phyloP scores from a whole-genome alignment of 2,113 vertebrate genomes.

The Myrmophylax atrothorax region DNA sequence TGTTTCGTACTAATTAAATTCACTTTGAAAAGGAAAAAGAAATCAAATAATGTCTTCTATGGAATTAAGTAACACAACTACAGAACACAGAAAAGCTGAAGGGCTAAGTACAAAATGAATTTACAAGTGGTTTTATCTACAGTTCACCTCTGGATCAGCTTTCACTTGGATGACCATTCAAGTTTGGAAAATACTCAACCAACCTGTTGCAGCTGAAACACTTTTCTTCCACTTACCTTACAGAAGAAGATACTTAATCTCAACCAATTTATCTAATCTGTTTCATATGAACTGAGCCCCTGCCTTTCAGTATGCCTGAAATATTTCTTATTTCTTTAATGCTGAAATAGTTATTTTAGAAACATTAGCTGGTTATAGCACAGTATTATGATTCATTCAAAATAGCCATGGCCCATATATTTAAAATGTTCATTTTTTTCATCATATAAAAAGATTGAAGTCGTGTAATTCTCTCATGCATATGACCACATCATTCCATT shows the following conservation, averaged over 20 bases:
- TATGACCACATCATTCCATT: slow-evolving; percentile 60
- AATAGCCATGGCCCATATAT: slow-evolving; percentile 6
- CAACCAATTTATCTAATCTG: background rate
- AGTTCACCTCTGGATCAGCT: background rate
- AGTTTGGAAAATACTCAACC: background rate
- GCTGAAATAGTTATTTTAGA: background rate
- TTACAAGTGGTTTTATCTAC: slow-evolving; percentile 1
- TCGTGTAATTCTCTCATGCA: slow-evolving; percentile 36
- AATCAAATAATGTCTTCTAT: background rate
- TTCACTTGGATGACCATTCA: background rate
- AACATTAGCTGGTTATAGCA: background rate
- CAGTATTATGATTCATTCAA: background rate
- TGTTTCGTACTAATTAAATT: background rate
- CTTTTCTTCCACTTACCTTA: background rate
- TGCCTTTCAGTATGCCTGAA: background rate
- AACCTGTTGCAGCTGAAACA: slow-evolving; percentile 24
- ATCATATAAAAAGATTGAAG: slow-evolving; percentile 9
- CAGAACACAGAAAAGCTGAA: background rate
- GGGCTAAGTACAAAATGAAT: background rate
- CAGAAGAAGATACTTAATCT: background rate
- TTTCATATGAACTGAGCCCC: background rate
- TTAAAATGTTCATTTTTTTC: slow-evolving; percentile 38
- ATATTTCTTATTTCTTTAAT: background rate
- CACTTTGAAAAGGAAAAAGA: background rate
- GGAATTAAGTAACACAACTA: background rate